Evolutionary conservation across 2,888 invertebrate genomes (phyloP).

Genomic region (Teleogryllus oceanicus): DNA sequence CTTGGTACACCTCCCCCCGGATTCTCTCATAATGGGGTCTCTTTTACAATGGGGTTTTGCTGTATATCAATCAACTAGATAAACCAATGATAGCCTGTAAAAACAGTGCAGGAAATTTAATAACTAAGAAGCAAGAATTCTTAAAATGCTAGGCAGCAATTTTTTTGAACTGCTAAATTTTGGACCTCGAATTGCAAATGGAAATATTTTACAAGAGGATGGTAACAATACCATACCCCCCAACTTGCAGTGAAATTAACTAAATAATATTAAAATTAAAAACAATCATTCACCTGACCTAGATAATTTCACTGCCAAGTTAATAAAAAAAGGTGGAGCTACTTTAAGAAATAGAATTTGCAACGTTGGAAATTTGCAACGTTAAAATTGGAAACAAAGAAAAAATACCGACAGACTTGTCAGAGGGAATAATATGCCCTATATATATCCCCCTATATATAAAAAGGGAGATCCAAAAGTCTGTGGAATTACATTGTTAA

Average conservation of each 20-base stretch:
- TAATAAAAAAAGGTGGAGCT: not conserved
- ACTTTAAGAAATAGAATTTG: not conserved
- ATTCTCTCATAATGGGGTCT: no score
- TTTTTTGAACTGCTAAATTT: no score
- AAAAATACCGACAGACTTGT: conserved; percentile 24
- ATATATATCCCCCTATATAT: conserved; percentile 28
- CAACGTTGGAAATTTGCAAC: no score
- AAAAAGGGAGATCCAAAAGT: conserved; percentile 33
- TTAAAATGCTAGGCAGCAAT: no score
- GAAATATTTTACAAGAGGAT: no score
- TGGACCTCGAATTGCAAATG: no score
- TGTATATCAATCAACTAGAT: no score
- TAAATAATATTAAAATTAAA: not conserved
- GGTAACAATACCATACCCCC: not conserved
- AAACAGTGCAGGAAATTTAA: no score
- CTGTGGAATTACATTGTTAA: conserved; percentile 32
- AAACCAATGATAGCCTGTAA: no score
- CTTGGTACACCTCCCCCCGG: no score
- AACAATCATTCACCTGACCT: not conserved
- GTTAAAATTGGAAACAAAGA: not conserved
- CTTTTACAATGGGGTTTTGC: no score
- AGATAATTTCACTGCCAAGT: not conserved
- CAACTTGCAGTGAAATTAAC: not conserved
- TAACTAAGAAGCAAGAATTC: no score
- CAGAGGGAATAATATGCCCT: conserved; percentile 28